Base-by-base conservation (phyloP, 2,113 vertebrate genomes). In the Centropus unirufus region DNA sequence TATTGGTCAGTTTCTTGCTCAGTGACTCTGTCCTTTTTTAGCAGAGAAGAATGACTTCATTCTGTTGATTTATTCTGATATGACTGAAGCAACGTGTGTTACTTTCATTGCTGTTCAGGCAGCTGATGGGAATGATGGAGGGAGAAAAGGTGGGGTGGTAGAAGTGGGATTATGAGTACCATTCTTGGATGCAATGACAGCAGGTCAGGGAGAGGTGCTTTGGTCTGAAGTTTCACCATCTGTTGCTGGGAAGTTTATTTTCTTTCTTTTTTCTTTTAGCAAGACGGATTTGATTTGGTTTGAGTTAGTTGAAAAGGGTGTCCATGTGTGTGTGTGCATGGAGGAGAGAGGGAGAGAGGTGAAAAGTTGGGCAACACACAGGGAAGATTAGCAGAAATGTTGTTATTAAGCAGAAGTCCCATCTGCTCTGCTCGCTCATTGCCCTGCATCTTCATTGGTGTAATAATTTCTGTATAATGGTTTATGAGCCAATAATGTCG, bases 371-470 rank as follows among this genome's bases (percentile, higher is more conserved):
- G 20, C 34, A 36, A 12, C 4, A 4, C 5, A 6, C 46, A 36
- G 34, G 51, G 61, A 62, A 75, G 23, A 19, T 39, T 9, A 26
- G 10, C 36, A 89, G 47, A 30, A 63, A 24, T 30, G 15, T 34
- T 40, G 9, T 15, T 29, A 12, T 47, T 66, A 15, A 9, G 17
- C 29, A 22, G 12, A 23, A 34, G 51, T 54, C n/a, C 30, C 29
- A 72, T 47, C 52, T 83, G 52, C 21, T 42, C 3, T 5, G 2
- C 14, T 40, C 9, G 19, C 5, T 11, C 8, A 5, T 13, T 70
- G n/a, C 49, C 27, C 18, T 0, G 0, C 4, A 1, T 27, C 51
- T 51, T 64, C 14, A 5, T 40, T 1, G 2, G 14, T 34, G 52
- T 0, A 0, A 3, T 24, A 32, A 47, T 19, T 66, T 66, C 58